Evolutionary conservation across 2,888 invertebrate species (phyloP).

Genomic region (Diadegma fenestrale): DNA sequence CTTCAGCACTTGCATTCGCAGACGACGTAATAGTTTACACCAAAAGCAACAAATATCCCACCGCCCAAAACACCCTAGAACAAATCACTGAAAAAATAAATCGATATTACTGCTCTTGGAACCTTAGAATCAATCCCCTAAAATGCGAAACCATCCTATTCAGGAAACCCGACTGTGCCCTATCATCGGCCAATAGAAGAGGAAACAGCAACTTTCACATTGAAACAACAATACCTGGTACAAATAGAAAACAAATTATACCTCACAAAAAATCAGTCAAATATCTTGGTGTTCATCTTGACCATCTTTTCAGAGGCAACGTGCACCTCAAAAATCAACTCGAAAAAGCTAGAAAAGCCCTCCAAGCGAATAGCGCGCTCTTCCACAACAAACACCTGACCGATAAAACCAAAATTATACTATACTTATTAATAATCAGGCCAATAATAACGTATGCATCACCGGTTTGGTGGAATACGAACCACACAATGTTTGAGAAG

Average conservation of each 20-base stretch:
- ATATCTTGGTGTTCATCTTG: background rate
- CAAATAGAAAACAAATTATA: background rate
- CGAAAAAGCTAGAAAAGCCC: background rate
- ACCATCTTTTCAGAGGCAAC: background rate
- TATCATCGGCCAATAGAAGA: background rate
- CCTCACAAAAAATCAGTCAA: background rate
- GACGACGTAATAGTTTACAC: conserved; percentile 64
- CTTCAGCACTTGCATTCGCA: conserved; percentile 49
- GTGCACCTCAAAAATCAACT: background rate
- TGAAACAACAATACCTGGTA: background rate
- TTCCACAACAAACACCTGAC: conserved; percentile 38
- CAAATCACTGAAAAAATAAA: conserved; percentile 45
- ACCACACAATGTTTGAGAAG: conserved; percentile 37
- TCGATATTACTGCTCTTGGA: conserved; percentile 35
- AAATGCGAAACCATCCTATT: conserved; percentile 18
- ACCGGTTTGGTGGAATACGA: conserved; percentile 30
- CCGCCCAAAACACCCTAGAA: conserved; percentile 34
- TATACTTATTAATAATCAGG: conserved; percentile 32
- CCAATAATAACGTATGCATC: conserved; percentile 47
- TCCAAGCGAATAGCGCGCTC: background rate
- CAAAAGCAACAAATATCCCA: background rate
- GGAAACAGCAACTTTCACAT: background rate
- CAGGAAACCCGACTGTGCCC: background rate
- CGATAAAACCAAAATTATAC: conserved; percentile 11
- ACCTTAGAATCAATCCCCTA: background rate